Base-by-base conservation (phyloP, 2,113 vertebrate species). In the Daubentonia madagascariensis region DNA sequence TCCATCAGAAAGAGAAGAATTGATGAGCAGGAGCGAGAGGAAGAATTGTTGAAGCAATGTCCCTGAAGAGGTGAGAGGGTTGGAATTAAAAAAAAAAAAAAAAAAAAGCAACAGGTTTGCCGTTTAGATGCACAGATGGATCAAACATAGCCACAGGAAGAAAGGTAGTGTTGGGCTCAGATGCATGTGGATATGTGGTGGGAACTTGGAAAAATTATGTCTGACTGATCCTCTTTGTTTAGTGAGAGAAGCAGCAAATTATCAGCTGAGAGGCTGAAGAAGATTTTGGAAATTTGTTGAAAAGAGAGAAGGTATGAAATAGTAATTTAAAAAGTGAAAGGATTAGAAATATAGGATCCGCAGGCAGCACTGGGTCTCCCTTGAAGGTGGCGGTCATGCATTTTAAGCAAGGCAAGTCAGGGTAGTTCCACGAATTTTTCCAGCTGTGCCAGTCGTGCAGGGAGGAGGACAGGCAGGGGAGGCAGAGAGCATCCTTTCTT, bases 391-490 rank as follows among this genome's bases (percentile, higher is more conserved):
- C 72, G 32, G 9, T 67, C 65, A 35, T 35, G 4, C n/a, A 32
- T 94, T 90, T 87, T 48, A 84, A 86, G 30, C 32, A 59, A 83
- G 48, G n/a, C 12, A 57, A 32, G 9, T 86, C 1, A 16, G 23
- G n/a, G 23, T 48, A 9, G 20, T 17, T 73, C 30, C 35, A 20
- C 28, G n/a, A 67, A 81, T 32, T 45, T 65, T 72, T 79, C 18
- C 11, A 85, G 37, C 32, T 87, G 37, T 73, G 30, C 3, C 22
- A 18, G 5, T 13, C 57, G 8, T 61, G 28, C 40, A 67, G 30
- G 1, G 6, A 5, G 12, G 5, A 22, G 61, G 61, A 30, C 4
- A 11, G 22, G 3, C 0, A 14, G 37, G 18, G 20, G 37, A 52
- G 8, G 10, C 43, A 88, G 28, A 83, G 20, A 78, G 14, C 9